phyloP scores from a whole-genome alignment of 2,113 vertebrate species.

The Puffinus mauretanicus region DNA sequence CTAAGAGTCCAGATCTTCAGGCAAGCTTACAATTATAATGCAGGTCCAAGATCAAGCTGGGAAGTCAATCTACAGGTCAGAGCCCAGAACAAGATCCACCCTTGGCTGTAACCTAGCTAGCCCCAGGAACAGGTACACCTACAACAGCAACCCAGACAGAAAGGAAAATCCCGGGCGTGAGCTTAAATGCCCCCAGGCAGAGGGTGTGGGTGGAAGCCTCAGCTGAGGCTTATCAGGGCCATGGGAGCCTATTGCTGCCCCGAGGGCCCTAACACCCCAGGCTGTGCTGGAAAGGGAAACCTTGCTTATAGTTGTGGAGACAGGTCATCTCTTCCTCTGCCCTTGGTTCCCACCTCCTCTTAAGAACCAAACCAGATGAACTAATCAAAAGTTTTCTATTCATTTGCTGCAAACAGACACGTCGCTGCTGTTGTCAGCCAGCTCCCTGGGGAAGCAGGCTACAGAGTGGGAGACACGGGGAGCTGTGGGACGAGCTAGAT shows the following conservation, averaged over 20 bases:
- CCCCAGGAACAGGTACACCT: not conserved
- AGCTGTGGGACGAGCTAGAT: not conserved
- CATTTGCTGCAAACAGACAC: no score
- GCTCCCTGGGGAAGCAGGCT: not conserved
- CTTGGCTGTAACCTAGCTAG: accelerated
- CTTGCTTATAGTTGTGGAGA: not conserved
- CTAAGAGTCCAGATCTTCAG: not conserved
- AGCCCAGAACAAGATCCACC: not conserved
- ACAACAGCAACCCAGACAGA: not conserved
- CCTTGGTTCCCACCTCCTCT: not conserved
- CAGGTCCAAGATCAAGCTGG: not conserved
- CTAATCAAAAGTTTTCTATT: not conserved
- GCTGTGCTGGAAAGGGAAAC: not conserved
- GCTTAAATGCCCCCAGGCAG: not conserved
- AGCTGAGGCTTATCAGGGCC: not conserved
- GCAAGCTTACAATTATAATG: not conserved
- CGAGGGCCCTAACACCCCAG: not conserved
- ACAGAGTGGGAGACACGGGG: not conserved
- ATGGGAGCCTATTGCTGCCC: not conserved
- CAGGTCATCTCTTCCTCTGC: not conserved
- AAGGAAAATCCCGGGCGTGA: not conserved
- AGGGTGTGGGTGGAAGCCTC: not conserved
- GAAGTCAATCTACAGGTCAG: not conserved
- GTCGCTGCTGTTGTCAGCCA: not conserved
- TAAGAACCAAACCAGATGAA: not conserved